phyloP scores from a whole-genome alignment of 2,888 invertebrate species.

The Eupithecia centaureata region DNA sequence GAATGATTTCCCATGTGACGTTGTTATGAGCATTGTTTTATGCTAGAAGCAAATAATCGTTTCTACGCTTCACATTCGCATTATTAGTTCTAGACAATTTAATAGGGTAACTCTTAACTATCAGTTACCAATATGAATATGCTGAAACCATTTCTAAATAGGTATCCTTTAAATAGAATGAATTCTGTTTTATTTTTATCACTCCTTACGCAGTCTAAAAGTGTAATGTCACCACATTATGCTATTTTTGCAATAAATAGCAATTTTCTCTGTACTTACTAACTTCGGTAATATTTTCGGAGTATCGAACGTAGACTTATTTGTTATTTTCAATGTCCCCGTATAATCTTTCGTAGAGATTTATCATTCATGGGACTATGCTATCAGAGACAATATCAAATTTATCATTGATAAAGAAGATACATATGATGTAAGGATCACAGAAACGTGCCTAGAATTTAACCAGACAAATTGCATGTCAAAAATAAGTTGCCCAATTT shows the following conservation, averaged over 20 bases:
- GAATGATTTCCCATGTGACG: constrained; percentile 26
- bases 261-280: not conserved
- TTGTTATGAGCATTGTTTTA: constrained; percentile 14
- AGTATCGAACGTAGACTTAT: constrained; percentile 6
- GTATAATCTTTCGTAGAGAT: constrained; percentile 14
- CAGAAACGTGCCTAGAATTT: not conserved
- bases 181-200: not conserved
- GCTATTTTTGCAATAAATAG: not conserved
- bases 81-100: not conserved
- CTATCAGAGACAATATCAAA: constrained; percentile 12
- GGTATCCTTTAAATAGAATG: not conserved
- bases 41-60: not conserved
- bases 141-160: not conserved
- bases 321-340: constrained; percentile 25
- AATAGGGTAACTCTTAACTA: not conserved
- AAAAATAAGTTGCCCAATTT: not conserved
- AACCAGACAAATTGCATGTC: not conserved
- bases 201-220: not conserved
- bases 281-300: not conserved
- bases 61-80: not conserved
- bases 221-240: not conserved
- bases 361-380: constrained; percentile 18
- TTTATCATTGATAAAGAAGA: constrained; percentile 2
- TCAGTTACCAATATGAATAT: not conserved
- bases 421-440: not conserved